These are phyloP conservation scores for Sylvietta virens DNA, from an alignment of 2,113 vertebrate genomes.

Conservation along the genomic window DNA sequence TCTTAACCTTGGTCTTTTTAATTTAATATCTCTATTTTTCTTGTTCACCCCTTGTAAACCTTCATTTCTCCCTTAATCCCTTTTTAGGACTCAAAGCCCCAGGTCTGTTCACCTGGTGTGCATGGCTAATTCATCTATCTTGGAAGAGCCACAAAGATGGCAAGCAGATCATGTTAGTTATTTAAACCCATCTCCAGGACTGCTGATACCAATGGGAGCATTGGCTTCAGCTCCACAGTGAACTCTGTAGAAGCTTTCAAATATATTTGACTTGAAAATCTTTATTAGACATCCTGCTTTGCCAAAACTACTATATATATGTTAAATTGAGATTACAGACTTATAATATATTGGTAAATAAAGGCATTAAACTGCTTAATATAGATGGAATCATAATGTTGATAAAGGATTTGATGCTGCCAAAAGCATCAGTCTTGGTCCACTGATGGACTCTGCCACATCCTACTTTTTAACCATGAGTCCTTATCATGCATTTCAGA, in stretches of 20 bases:
- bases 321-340: background rate
- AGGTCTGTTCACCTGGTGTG: background rate
- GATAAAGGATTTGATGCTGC: background rate
- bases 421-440: background rate
- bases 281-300: background rate
- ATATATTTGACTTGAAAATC: background rate
- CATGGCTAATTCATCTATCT: background rate
- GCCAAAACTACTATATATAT: background rate
- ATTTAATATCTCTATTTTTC: background rate
- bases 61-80: background rate
- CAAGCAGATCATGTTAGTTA: background rate
- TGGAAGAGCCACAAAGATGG: background rate
- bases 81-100: background rate
- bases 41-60: background rate
- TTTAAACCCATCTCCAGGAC: background rate
- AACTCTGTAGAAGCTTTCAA: background rate
- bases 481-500: background rate
- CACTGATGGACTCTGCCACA: background rate
- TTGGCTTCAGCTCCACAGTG: background rate
- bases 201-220: background rate
- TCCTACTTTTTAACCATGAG: background rate
- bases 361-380: background rate
- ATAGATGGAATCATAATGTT: background rate
- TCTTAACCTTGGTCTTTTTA: background rate
- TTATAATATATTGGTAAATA: background rate